Conservation (phyloP, 35 echinoderm and acorn worm species). For the Patiria miniata region DNA sequence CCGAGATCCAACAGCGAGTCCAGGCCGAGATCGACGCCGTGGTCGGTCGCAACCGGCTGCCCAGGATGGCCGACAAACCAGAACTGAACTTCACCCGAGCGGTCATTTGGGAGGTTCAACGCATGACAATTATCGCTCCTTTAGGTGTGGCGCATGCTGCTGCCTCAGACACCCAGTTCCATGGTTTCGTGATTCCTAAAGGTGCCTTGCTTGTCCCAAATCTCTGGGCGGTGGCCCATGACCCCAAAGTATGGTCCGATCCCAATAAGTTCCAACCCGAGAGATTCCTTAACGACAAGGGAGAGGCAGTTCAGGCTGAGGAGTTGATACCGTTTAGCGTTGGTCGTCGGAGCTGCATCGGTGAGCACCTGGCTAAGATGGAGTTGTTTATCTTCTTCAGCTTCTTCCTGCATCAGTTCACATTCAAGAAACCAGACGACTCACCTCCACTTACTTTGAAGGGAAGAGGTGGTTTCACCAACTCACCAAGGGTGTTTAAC, state of each 20-base stretch:
- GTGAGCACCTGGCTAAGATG: conserved; percentile 31
- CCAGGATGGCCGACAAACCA: conserved; percentile 26
- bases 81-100: conserved; percentile 37
- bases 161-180: neutral
- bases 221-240: conserved; percentile 45
- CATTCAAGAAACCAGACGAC: neutral
- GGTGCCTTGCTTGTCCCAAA: conserved; percentile 32
- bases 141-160: conserved; percentile 14
- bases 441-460: neutral
- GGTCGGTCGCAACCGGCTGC: conserved; percentile 33
- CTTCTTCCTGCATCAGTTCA: conserved; percentile 20
- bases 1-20: conserved; percentile 39
- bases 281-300: conserved; percentile 49
- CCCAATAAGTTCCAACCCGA: conserved; percentile 63
- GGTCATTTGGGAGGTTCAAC: conserved; percentile 17
- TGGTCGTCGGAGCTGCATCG: conserved; percentile 49
- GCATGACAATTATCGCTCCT: neutral
- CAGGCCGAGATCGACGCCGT: conserved; percentile 41
- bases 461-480: neutral
- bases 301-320: conserved; percentile 26
- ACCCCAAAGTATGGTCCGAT: conserved; percentile 39
- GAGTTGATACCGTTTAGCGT: conserved; percentile 62
- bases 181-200: conserved; percentile 40
- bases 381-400: conserved; percentile 18
- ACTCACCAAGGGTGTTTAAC: no score